Evolutionary conservation across 2,797 vertebrate genomes (phyloP), one percentile per base, ranked within the genome.

Genomic region (Tapera naevia): DNA sequence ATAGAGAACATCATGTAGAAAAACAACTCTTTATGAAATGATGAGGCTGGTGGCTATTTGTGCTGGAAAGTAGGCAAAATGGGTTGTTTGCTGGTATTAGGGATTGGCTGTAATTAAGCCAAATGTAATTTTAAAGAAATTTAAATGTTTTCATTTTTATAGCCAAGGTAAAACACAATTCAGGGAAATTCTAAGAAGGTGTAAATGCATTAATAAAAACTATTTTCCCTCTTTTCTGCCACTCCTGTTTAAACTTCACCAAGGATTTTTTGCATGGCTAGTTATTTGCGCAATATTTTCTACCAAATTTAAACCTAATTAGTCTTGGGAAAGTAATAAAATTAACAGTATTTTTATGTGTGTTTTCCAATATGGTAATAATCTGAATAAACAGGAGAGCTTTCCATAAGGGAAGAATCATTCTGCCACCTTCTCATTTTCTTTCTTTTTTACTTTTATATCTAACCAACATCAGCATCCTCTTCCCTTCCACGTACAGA

Each of bases 51-150:
- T 95, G 64, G 91, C 96, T 97, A 93, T 95, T 95, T 94, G 83
- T 80, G 91, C 95, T 91, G 88, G 92, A 95, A 95, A 97, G 96
- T 91, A 86, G 96, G 92, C 83, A 86, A 94, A 97, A 96, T 95
- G 90, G 95, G 93, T 95, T 89, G 95, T 97, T 96, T 95, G 62
- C 93, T 86, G 91, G 96, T 96, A 97, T 97, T 94, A 93, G 95
- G 96, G 96, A 97, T 95, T 71, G 81, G 92, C 94, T 93, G 85
- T 97, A 97, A 98, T 98, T 98, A 98, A 98, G 93, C 89, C 93
- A 97, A 98, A 98, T 97, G 95, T 96, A 97, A 98, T 98, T 98
- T 97, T 97, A 98, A 98, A 98, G 97, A 98, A 97, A 98, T 98
- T 97, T 98, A 98, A 98, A 98, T 98, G 97, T 98, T 98, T 97